A percentile compares a stretch with the other conserved stretches of the same genome.
These are phyloP conservation scores for Pheosia tremula DNA, from an alignment of 2,888 invertebrate genomes.

Conservation along the genomic window DNA sequence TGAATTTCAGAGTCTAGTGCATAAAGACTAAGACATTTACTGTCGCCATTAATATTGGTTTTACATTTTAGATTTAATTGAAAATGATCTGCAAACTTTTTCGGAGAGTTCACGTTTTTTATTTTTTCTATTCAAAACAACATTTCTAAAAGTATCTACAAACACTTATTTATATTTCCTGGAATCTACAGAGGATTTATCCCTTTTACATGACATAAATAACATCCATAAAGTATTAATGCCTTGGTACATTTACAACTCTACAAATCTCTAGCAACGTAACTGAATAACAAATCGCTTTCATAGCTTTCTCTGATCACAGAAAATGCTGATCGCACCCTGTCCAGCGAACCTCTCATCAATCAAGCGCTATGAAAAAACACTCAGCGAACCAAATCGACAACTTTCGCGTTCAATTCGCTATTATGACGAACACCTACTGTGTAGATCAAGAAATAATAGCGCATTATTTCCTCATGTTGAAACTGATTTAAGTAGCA, in stretches of 20 bases:
- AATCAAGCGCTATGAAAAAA: slow-evolving; percentile 69
- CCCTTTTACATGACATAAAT: neutral
- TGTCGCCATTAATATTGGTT: too few relatives aligned
- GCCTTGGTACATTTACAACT: neutral
- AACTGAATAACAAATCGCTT: slow-evolving; percentile 63
- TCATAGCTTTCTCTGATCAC: slow-evolving; percentile 70
- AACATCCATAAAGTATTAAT: too few relatives aligned
- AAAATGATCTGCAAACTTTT: too few relatives aligned
- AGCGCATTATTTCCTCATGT: neutral
- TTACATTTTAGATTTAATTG: too few relatives aligned
- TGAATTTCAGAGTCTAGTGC: too few relatives aligned
- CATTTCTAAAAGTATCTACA: too few relatives aligned
- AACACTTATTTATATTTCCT: slow-evolving; percentile 6
- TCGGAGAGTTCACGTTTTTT: too few relatives aligned
- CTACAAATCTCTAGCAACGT: slow-evolving; percentile 11
- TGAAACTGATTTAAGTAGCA: too few relatives aligned
- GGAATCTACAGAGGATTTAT: slow-evolving; percentile 1
- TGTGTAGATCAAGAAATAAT: too few relatives aligned
- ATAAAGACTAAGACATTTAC: too few relatives aligned
- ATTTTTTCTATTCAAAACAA: too few relatives aligned
- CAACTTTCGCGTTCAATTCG: slow-evolving; percentile 68
- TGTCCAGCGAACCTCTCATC: slow-evolving; percentile 50
- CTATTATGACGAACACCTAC: slow-evolving; percentile 41
- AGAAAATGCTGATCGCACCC: slow-evolving; percentile 38
- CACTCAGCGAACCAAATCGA: slow-evolving; percentile 53